Conservation (phyloP, 92 coral and sea anemone genomes). For the Pocillopora meandrina region DNA sequence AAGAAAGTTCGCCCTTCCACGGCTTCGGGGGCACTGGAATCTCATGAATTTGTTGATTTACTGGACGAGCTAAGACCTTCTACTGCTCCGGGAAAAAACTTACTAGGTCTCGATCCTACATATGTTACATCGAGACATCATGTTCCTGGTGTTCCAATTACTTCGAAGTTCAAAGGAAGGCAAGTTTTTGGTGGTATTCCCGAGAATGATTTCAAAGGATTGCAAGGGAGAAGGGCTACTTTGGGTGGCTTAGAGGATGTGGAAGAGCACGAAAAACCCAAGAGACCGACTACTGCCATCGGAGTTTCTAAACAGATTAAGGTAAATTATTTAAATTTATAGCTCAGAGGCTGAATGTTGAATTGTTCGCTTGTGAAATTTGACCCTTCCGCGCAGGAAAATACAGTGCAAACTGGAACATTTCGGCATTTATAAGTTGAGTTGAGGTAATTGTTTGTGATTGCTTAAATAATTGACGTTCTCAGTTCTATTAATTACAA, state of each 20-base stretch:
- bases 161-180: constrained; percentile 84
- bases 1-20: constrained; percentile 89
- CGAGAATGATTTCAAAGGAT: constrained; percentile 80
- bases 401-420: neutral
- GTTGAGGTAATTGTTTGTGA: constrained; percentile 6
- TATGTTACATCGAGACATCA: constrained; percentile 97
- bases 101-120: constrained; percentile 95
- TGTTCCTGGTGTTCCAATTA: constrained; percentile 90
- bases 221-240: constrained; percentile 93
- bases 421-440: neutral
- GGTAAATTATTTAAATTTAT: constrained; percentile 48
- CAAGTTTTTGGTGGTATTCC: constrained; percentile 99
- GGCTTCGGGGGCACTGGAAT: constrained; percentile 93
- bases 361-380: constrained; percentile 9
- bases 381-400: constrained; percentile 6
- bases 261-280: constrained; percentile 81
- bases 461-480: neutral
- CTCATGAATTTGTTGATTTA: constrained; percentile 80
- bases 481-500: neutral
- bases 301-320: constrained; percentile 76
- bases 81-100: constrained; percentile 91
- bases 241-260: constrained; percentile 87
- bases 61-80: constrained; percentile 90
- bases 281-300: constrained; percentile 92
- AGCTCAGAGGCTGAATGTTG: no score